Evolutionary conservation across 1,140 invertebrate genomes (phyloP), one percentile per base, ranked within the genome.

Genomic region (Platorchestia sp.): DNA sequence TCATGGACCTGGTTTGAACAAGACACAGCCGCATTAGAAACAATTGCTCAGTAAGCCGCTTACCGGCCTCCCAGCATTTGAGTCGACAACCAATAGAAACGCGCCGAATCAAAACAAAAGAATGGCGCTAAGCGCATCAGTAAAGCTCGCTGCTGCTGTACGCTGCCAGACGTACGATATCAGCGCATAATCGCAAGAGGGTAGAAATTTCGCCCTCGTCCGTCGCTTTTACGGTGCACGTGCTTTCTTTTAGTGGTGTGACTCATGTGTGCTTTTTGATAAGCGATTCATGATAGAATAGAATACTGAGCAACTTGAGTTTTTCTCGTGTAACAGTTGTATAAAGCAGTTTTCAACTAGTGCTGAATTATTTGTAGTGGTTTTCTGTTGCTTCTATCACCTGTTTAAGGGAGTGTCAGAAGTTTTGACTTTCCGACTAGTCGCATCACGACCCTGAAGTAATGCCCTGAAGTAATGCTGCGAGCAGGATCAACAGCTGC

Each of bases 1-100:
- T 42, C 91, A 93, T 93, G 44, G 91, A 27, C 91, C 91, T 93
- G 91, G 91, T 93, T 93, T 93, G 41, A 93, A 93, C 91, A 93
- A 93, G 91, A 93, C 91, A 93, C 91, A 93, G 43, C 45, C 36
- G 91, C 91, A 93, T 93, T 93, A 93, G 91, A 93, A 93, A 93
- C 91, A 93, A 93, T 93, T 93, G 44, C 45, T 5, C 40, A 7
- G 19, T 93, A 93, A 93, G 91, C 91, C 91, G 91, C 91, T 93
- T 93, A 93, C 91, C 43, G 7, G 91, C 91, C 91, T 93, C 91
- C 45, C 43, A 44, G 45, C 44, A 93, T 93, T 93, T 40, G 91
- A 93, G 43, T 93, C 45, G 43, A 44, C 91, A 45, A 45, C 91
- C 91, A 93, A 93, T 93, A 44, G 91, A 42, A 44, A 36, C 44